These are phyloP conservation scores for Pelvicachromis taeniatus DNA, from an alignment of 2,113 vertebrate genomes.

Conservation along the genomic window DNA sequence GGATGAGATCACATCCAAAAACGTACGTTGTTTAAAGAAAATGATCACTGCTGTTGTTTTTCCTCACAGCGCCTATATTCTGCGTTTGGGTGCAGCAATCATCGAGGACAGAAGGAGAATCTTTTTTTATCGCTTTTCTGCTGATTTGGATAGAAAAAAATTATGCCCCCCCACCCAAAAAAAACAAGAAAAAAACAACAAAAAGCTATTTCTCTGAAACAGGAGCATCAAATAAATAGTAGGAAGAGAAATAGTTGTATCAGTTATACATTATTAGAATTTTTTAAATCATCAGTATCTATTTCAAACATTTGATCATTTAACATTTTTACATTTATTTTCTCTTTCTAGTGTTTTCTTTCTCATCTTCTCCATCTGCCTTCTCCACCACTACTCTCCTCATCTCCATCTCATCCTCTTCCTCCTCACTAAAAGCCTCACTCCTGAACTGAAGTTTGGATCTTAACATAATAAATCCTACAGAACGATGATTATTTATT, in stretches of 20 bases:
- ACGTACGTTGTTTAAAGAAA: neutral
- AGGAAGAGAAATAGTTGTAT: neutral
- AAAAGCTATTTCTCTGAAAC: neutral
- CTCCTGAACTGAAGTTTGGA: neutral
- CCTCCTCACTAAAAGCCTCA: neutral
- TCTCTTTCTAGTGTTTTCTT: too few relatives aligned
- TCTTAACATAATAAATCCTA: neutral
- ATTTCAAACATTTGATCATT: too few relatives aligned
- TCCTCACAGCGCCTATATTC: neutral
- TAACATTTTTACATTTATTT: too few relatives aligned
- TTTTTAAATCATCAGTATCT: neutral
- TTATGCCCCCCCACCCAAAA: accelerated
- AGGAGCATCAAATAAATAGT: neutral
- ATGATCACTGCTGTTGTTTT: neutral
- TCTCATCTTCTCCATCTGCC: too few relatives aligned
- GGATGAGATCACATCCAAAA: neutral
- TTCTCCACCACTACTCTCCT: neutral
- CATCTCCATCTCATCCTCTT: neutral
- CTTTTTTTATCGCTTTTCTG: too few relatives aligned
- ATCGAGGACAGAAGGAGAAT: neutral
- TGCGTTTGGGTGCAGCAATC: neutral
- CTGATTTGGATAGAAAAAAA: neutral
- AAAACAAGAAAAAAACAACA: too few relatives aligned
- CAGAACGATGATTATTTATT: neutral
- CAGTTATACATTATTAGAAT: neutral